Evolutionary conservation across 2,888 invertebrate genomes (phyloP), one percentile per base, ranked within the genome.

Genomic region (Calliphora vomitoria): DNA sequence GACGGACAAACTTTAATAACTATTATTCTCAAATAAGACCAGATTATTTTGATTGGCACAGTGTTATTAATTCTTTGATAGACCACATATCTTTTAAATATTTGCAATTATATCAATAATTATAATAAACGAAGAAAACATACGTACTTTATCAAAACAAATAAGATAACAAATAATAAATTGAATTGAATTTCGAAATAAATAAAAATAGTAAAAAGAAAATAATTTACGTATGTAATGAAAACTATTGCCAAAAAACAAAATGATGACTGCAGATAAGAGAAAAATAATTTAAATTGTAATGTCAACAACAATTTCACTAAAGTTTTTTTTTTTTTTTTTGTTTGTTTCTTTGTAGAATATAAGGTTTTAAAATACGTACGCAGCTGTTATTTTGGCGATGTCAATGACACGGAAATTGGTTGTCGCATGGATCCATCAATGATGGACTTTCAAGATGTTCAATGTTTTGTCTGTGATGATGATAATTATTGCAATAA

Each of bases 371-470:
- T 81, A 15, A 92, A 91, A 76, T 88, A 90, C 31, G 89, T 92
- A 64, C 90, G 92, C 41, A 92, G 90, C 86, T 92, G 92, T 76
- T 92, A 91, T 81, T 92, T 92, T 60, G 92, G 92, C 38, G 91
- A 92, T 79, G 89, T 90, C 82, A 92, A 92, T 87, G 91, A 91
- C 60, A 92, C 91, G 31, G 89, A 89, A 31, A 88, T 90, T 68
- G 91, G 93, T 87, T 92, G 92, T 69, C 90, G 89, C 53, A 86
- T 91, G 89, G 92, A 92, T 79, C 92, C 92, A 15, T 89, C 90
- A 4, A 55, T 91, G 89, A 82, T 86, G 20, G 87, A 88, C 10
- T 89, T 91, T 25, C 89, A 90, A 60, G 90, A 91, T 79, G 88
- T 90, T 64, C 90, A 88, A 44, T 93, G 92, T 86, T 88, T 90